Percentiles rank a stretch among this genome's conserved stretches.
These are phyloP conservation scores for Solea senegalensis DNA, from an alignment of 2,113 vertebrate genomes.

Conservation along the genomic window DNA sequence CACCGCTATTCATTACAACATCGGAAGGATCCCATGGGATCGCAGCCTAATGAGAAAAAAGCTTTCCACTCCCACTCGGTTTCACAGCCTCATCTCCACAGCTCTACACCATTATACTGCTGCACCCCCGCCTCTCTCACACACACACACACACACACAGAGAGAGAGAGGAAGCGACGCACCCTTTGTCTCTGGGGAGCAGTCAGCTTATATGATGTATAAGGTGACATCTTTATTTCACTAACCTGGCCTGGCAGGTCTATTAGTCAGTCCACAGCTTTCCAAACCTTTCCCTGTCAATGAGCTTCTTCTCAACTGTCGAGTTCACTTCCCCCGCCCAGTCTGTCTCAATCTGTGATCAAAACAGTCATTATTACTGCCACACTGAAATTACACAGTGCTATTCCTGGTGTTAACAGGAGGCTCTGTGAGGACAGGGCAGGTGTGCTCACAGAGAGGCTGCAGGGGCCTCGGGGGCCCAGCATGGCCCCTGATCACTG, in stretches of 20 bases:
- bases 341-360: constrained; percentile 68
- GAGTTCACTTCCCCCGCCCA: constrained; percentile 43
- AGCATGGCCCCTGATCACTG: constrained; percentile 2
- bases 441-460: not conserved
- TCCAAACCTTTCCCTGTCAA: constrained; percentile 66
- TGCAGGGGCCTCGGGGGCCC: not conserved
- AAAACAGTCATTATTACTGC: constrained; percentile 64
- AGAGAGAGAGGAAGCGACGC: not conserved
- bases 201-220: constrained; percentile 75
- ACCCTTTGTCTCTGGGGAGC: constrained; percentile 68
- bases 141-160: not conserved
- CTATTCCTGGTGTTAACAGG: constrained; percentile 26
- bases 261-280: constrained; percentile 71
- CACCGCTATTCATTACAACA: constrained; percentile 66
- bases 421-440: constrained; percentile 1
- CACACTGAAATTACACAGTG: constrained; percentile 28
- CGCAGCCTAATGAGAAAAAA: constrained; percentile 64
- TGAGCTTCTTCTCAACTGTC: constrained; percentile 65
- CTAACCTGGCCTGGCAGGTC: constrained; percentile 77
- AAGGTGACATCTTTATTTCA: constrained; percentile 78
- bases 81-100: constrained; percentile 17
- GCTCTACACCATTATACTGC: constrained; percentile 41
- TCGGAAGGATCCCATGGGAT: constrained; percentile 62
- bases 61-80: constrained; percentile 22
- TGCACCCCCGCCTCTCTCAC: constrained; percentile 4